Evolutionary conservation across 2,888 invertebrate genomes (phyloP), one percentile per base, ranked within the genome.

Genomic region (Thyatira batis): DNA sequence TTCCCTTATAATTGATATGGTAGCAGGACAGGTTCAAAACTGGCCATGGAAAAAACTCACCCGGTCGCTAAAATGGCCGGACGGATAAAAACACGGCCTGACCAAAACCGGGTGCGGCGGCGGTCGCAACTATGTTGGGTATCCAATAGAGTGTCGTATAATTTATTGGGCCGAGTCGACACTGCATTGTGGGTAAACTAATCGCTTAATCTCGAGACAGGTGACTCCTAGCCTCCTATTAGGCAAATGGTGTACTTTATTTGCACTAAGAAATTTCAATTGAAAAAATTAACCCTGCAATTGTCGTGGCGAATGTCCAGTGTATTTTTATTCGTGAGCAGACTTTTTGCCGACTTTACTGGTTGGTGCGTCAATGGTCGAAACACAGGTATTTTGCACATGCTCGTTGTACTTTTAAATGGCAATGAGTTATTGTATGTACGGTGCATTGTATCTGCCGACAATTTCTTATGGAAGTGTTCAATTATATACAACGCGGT

Each of bases 1-100:
- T 80, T 80, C 80, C 79, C 76, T 73, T 76, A 78, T 85, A 85
- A 85, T 84, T 85, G 82, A 83, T 78, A 85, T 75, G 67, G 78
- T 69, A 66, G 65, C 64, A 59, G 60, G 61, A 69, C 74, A 52
- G 67, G 71, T 69, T 74, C 66, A 67, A 72, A 80, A 78, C 73
- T 71, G 70, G 73, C 73, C 69, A 73, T 59, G 53, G 65, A 56
- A 63, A 73, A 78, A 74, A 74, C 54, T 52, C 43, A 75, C 70
- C 69, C 58, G 68, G 70, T 69, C 60, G 73, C 74, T 67, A 80
- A 84, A 82, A 82, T 76, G 83, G 79, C 75, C 63, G 71, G 56
- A 54, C 44, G 49, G 33, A 65, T 74, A 83, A 84, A 84, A 84
- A 84, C 73, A 9, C 61, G 49, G 67, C 67, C 69, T 69, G 59